Percentiles rank a stretch among this genome's conserved stretches.
phyloP scores from a whole-genome alignment of 2,888 invertebrate genomes.

The Nemurella pictetii region DNA sequence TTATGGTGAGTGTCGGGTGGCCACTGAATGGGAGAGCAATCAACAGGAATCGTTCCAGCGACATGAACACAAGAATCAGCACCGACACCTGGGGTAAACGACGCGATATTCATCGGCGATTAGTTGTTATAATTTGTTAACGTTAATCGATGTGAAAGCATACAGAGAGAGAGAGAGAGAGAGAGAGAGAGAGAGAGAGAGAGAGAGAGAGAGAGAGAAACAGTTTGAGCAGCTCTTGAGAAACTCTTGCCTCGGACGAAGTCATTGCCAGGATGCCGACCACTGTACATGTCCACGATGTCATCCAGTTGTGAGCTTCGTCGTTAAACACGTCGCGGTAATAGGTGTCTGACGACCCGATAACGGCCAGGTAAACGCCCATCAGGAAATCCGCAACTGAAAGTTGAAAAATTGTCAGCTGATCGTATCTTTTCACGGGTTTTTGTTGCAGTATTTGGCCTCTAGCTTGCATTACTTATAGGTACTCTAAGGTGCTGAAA shows the following conservation, averaged over 20 bases:
- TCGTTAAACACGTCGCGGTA: constrained; percentile 62
- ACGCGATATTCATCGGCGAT: too few species aligned
- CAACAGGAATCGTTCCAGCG: constrained; percentile 66
- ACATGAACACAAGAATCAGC: constrained; percentile 69
- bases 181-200: too few species aligned
- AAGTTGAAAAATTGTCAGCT: neutral
- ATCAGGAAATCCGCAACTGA: constrained; percentile 67
- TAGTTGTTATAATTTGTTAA: too few species aligned
- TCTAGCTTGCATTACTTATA: too few species aligned
- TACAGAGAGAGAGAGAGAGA: too few species aligned
- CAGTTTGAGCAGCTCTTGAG: neutral
- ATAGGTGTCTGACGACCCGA: constrained; percentile 62
- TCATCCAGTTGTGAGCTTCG: constrained; percentile 64
- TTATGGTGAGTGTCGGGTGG: constrained; percentile 58
- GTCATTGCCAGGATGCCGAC: constrained; percentile 66
- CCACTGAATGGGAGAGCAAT: constrained; percentile 64
- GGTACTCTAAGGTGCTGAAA: neutral
- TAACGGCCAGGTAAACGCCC: constrained; percentile 66
- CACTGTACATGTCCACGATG: constrained; percentile 65
- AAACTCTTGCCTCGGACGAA: constrained; percentile 61
- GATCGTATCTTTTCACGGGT: neutral
- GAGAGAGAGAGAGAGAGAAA: too few species aligned
- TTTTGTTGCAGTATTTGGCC: too few species aligned
- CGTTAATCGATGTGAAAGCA: too few species aligned
- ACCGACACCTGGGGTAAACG: constrained; percentile 64